phyloP scores from a whole-genome alignment of 2,113 vertebrate genomes.

The Gambusia affinis region DNA sequence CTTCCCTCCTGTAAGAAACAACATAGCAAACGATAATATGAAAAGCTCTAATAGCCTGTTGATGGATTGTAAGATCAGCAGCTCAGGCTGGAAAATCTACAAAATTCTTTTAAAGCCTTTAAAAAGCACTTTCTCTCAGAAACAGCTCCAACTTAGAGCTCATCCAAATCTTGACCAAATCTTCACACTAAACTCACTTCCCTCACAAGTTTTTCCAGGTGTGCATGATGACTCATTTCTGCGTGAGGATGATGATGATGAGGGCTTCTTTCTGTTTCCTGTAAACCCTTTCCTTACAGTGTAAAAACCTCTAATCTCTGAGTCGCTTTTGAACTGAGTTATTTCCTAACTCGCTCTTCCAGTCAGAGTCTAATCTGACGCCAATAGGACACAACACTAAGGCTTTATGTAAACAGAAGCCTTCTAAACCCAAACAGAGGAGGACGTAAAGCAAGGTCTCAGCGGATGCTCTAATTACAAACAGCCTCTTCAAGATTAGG shows the following conservation, averaged over 20 bases:
- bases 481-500: conserved; percentile 13
- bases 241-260: neutral
- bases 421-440: conserved; percentile 59
- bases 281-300: neutral
- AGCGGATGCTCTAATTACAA: conserved; percentile 15
- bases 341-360: conserved; percentile 29
- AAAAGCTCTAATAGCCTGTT: neutral
- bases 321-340: conserved; percentile 10
- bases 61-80: neutral
- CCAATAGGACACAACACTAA: conserved; percentile 43
- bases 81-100: conserved; percentile 15
- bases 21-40: neutral
- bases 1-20: neutral
- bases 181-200: neutral
- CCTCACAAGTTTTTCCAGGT: neutral
- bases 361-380: conserved; percentile 46
- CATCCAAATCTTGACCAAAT: neutral
- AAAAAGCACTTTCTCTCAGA: neutral
- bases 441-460: conserved; percentile 36
- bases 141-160: neutral
- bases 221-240: conserved; percentile 13
- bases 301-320: neutral
- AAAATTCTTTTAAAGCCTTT: neutral
- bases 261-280: conserved; percentile 1
- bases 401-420: conserved; percentile 60